A percentile compares a stretch with the other conserved stretches of the same genome.
These are phyloP conservation scores for Malachius bipustulatus DNA, from an alignment of 2,888 invertebrate genomes.

Conservation along the genomic window DNA sequence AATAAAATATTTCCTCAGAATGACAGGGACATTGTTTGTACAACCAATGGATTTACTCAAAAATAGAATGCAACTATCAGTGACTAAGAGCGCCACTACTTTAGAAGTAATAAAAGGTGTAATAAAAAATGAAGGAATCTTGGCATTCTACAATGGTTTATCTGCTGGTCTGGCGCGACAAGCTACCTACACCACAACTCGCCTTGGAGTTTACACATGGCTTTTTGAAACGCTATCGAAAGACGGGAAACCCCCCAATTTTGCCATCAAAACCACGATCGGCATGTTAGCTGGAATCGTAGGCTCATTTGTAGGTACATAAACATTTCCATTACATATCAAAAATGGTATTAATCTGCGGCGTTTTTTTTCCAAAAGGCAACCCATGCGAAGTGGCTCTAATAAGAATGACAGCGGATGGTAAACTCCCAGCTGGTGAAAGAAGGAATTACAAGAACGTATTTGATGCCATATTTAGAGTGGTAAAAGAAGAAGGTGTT, in stretches of 20 bases:
- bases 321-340: too few species aligned
- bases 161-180: slow-evolving; percentile 89
- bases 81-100: slow-evolving; percentile 63
- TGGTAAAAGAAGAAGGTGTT: slow-evolving; percentile 61
- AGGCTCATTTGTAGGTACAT: slow-evolving; percentile 79
- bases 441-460: slow-evolving; percentile 90
- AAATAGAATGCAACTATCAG: slow-evolving; percentile 92
- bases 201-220: slow-evolving; percentile 88
- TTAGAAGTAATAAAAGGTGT: slow-evolving; percentile 71
- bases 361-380: too few species aligned
- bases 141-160: slow-evolving; percentile 81
- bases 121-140: slow-evolving; percentile 72
- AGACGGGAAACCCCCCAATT: slow-evolving; percentile 65
- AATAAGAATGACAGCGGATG: slow-evolving; percentile 97
- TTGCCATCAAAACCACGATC: slow-evolving; percentile 66
- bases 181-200: slow-evolving; percentile 94
- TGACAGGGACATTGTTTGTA: slow-evolving; percentile 89
- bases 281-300: slow-evolving; percentile 79
- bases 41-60: slow-evolving; percentile 96
- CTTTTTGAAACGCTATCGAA: slow-evolving; percentile 56
- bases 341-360: too few species aligned
- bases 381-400: slow-evolving; percentile 96
- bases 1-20: too few species aligned
- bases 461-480: slow-evolving; percentile 74
- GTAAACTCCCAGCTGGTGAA: slow-evolving; percentile 77